A percentile compares a stretch with the other conserved stretches of the same genome.
These are phyloP conservation scores for Drosophila prosaltans DNA, from an alignment of 1,140 invertebrate genomes.

Conservation along the genomic window DNA sequence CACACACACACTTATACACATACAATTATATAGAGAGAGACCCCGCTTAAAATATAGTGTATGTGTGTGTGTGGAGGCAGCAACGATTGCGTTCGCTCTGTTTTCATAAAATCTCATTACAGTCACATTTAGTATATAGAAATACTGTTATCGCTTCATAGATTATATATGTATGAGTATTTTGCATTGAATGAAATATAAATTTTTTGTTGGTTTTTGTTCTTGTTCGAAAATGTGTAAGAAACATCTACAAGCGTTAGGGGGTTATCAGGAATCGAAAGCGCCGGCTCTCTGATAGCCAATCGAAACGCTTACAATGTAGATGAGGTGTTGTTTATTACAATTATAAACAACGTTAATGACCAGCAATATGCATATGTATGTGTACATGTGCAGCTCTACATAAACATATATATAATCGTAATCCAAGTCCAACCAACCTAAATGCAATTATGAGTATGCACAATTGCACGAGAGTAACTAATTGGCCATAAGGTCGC, in stretches of 20 bases:
- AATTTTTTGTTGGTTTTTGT: not conserved
- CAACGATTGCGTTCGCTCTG: slow-evolving; percentile 42
- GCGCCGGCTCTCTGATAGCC: not conserved
- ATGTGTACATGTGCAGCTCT: not conserved
- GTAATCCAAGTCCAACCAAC: not conserved
- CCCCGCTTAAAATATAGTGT: slow-evolving; percentile 7
- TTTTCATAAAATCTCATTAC: slow-evolving; percentile 66
- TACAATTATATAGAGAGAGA: not conserved
- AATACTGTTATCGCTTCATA: slow-evolving; percentile 42
- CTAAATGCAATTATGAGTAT: slow-evolving; percentile 3
- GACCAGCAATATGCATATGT: slow-evolving; percentile 11
- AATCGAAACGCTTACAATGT: not conserved
- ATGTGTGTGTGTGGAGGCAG: not conserved
- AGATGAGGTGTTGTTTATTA: slow-evolving; percentile 52
- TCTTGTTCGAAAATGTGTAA: slow-evolving; percentile 5
- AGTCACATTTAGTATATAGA: slow-evolving; percentile 13
- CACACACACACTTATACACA: not conserved
- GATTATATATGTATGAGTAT: not conserved
- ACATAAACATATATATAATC: no score
- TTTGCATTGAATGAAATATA: slow-evolving; percentile 2
- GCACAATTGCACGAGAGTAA: not conserved
- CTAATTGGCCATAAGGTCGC: slow-evolving; percentile 1
- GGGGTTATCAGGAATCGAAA: slow-evolving; percentile 8
- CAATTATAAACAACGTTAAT: slow-evolving; percentile 52
- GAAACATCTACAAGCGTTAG: not conserved